A percentile compares a stretch with the other conserved stretches of the same genome.
Conservation (phyloP, 2,113 vertebrate genomes). For the Xyrauchen texanus region DNA sequence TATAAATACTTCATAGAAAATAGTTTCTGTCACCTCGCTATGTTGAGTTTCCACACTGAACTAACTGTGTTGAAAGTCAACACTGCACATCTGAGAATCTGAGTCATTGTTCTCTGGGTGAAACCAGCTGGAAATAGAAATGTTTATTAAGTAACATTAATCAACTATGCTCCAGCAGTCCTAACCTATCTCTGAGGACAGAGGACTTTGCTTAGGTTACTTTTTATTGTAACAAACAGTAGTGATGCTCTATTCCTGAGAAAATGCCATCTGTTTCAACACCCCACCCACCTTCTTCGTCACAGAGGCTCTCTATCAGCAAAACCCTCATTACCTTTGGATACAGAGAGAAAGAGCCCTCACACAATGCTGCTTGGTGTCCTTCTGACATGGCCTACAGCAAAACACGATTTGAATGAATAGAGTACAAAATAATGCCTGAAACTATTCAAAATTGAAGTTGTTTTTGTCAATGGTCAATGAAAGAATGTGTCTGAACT, state of each 20-base stretch:
- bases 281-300: background rate
- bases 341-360: conserved; percentile 2
- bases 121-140: background rate
- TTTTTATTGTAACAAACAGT: background rate
- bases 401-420: background rate
- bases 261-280: conserved; percentile 34
- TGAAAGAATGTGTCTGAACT: too few species aligned
- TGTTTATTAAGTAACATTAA: conserved; percentile 16
- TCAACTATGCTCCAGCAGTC: background rate
- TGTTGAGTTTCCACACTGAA: background rate
- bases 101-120: background rate
- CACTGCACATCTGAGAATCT: background rate
- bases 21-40: background rate
- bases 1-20: conserved; percentile 9
- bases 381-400: conserved; percentile 27
- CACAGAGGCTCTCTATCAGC: conserved; percentile 30
- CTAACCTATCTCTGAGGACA: background rate
- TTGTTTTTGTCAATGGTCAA: too few species aligned
- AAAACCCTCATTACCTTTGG: conserved; percentile 27
- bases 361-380: conserved; percentile 29
- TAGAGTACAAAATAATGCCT: too few species aligned
- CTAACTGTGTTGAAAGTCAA: conserved; percentile 2
- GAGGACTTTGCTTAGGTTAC: background rate
- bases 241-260: background rate
- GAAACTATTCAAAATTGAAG: too few species aligned